A percentile compares a stretch with the other conserved stretches of the same genome.
Evolutionary conservation across 2,888 invertebrate genomes (phyloP).

Genomic region (Subacronicta megacephala): DNA sequence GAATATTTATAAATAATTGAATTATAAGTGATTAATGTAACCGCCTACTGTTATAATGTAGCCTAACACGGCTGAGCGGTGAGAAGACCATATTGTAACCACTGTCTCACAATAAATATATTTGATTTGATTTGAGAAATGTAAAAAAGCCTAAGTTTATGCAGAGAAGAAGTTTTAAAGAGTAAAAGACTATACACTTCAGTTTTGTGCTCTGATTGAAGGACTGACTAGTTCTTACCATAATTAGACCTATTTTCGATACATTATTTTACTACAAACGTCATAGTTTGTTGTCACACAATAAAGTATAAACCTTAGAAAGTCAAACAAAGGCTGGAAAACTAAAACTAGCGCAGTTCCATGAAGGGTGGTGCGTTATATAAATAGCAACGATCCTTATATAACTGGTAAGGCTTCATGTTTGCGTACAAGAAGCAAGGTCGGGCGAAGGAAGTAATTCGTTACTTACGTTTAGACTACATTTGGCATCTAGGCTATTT

Average conservation of each 20-base stretch:
- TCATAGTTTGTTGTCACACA: not conserved
- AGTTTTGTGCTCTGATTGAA: no score
- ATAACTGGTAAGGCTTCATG: slow-evolving; percentile 67
- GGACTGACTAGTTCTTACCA: not conserved
- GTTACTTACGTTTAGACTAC: slow-evolving; percentile 53
- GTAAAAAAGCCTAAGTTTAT: no score
- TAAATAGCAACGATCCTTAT: slow-evolving; percentile 47
- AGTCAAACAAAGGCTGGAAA: slow-evolving; percentile 19
- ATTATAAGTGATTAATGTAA: no score
- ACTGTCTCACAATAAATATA: no score
- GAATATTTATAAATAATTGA: no score
- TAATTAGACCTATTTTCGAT: slow-evolving; percentile 6
- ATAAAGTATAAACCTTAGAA: slow-evolving; percentile 10
- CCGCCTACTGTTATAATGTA: no score
- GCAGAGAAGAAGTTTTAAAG: no score
- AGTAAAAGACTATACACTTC: no score
- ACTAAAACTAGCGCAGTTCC: slow-evolving; percentile 18
- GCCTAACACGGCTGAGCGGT: no score
- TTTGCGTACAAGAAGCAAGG: slow-evolving; percentile 50
- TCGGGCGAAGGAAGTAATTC: slow-evolving; percentile 60
- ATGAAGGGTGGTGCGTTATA: slow-evolving; percentile 42
- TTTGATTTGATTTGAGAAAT: no score
- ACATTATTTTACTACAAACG: not conserved
- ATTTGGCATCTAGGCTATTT: slow-evolving; percentile 45
- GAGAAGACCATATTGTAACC: no score